These are phyloP conservation scores for Drosophila kuntzei DNA, from an alignment of 2,888 invertebrate species.

Conservation along the genomic window DNA sequence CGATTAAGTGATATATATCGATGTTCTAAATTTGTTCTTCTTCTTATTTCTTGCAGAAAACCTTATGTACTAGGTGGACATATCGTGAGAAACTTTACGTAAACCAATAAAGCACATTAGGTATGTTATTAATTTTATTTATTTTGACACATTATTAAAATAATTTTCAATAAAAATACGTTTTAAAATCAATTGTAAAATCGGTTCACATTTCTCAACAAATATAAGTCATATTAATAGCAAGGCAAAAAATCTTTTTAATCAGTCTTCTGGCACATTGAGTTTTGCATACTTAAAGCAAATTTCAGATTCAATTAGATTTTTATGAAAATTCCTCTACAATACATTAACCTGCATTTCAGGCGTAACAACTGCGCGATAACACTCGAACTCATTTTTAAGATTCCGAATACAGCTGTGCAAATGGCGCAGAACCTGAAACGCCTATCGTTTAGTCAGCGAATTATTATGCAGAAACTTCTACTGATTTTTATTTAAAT, in stretches of 20 bases:
- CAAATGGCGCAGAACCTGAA: conserved; percentile 22
- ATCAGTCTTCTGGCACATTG: conserved; percentile 2
- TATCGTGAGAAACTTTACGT: conserved; percentile 51
- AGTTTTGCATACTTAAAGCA: conserved; percentile 22
- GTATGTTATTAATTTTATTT: conserved; percentile 38
- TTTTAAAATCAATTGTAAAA: background rate
- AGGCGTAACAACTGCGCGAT: conserved; percentile 40
- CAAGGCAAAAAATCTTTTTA: background rate
- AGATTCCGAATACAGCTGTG: conserved; percentile 51
- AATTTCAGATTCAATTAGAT: conserved; percentile 22
- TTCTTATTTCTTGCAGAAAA: conserved; percentile 53
- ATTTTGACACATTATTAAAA: background rate
- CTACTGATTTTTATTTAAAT: conserved; percentile 35
- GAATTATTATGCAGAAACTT: conserved; percentile 30
- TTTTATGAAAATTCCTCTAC: conserved; percentile 55
- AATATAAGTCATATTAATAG: background rate
- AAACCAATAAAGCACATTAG: conserved; percentile 18
- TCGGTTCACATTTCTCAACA: background rate
- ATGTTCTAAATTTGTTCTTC: background rate
- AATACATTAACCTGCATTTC: conserved; percentile 52
- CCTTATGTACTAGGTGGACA: conserved; percentile 40
- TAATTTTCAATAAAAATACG: background rate
- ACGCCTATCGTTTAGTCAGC: conserved; percentile 22
- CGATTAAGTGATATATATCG: background rate
- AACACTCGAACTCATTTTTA: conserved; percentile 23